These are phyloP conservation scores for Lycophotia porphyrea DNA, from an alignment of 2,888 invertebrate species.

Conservation along the genomic window DNA sequence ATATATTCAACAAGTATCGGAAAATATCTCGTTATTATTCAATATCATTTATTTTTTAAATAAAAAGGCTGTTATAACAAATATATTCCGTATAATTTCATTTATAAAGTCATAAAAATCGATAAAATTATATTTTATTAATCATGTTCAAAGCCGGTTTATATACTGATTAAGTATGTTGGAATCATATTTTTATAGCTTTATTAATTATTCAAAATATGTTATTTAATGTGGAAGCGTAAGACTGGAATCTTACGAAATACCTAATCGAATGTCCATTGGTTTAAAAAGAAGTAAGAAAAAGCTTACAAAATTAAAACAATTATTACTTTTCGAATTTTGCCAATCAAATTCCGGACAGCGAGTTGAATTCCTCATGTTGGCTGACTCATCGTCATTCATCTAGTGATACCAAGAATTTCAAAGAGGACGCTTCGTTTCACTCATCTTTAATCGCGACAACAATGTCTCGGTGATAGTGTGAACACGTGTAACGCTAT, in stretches of 20 bases:
- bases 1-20: conserved; percentile 42
- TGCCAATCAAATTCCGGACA: conserved; percentile 35
- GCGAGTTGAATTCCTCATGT: conserved; percentile 38
- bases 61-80: conserved; percentile 25
- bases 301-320: not conserved
- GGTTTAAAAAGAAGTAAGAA: not conserved
- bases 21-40: conserved; percentile 51
- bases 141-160: conserved; percentile 52
- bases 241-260: conserved; percentile 24
- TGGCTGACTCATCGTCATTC: conserved; percentile 52
- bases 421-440: conserved; percentile 63
- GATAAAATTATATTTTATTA: conserved; percentile 62
- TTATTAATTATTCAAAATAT: conserved; percentile 48
- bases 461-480: conserved; percentile 71
- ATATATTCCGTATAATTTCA: conserved; percentile 45
- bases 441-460: conserved; percentile 73
- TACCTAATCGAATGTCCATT: not conserved
- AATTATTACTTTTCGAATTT: not conserved
- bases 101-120: conserved; percentile 62
- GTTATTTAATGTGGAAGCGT: conserved; percentile 31
- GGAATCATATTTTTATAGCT: conserved; percentile 52
- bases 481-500: conserved; percentile 68
- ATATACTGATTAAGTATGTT: conserved; percentile 23
- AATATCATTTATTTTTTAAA: conserved; percentile 34
- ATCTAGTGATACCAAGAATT: conserved; percentile 54